Evolutionary conservation across 2,113 vertebrate species (phyloP).

Genomic region (Microtus montanus): DNA sequence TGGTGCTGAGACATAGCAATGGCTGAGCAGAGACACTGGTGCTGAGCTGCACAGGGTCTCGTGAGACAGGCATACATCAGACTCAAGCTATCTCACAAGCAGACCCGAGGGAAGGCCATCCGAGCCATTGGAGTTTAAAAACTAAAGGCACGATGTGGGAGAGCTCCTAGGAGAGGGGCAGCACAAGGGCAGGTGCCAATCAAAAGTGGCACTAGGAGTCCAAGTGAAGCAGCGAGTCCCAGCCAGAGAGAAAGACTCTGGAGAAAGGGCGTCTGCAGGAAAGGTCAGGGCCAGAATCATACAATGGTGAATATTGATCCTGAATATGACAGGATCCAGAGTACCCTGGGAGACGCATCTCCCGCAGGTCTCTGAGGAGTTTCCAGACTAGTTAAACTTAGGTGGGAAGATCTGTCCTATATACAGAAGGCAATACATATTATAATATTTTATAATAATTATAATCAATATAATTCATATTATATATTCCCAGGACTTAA

Average conservation of each 20-base stretch:
- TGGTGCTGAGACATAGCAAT: neutral
- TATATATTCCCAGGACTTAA: neutral
- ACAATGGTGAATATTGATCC: neutral
- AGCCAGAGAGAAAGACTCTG: neutral
- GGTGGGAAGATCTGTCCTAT: neutral
- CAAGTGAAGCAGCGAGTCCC: neutral
- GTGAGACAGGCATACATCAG: neutral
- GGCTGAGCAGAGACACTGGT: neutral
- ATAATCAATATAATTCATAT: no score
- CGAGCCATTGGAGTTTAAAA: neutral
- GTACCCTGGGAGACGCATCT: neutral
- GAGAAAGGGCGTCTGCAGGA: neutral
- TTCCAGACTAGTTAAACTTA: neutral
- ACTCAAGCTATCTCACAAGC: neutral
- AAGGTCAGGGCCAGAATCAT: neutral
- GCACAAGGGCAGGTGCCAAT: neutral
- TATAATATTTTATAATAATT: no score
- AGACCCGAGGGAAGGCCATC: neutral
- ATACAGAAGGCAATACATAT: no score
- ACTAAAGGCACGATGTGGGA: accelerated
- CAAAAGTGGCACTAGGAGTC: neutral
- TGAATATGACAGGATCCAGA: neutral
- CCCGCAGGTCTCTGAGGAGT: neutral
- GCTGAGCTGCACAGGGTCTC: neutral
- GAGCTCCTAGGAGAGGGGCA: neutral